Evolutionary conservation across 2,113 vertebrate species (phyloP), one percentile per base, ranked within the genome.

Genomic region (Apistogramma diplotaenia): DNA sequence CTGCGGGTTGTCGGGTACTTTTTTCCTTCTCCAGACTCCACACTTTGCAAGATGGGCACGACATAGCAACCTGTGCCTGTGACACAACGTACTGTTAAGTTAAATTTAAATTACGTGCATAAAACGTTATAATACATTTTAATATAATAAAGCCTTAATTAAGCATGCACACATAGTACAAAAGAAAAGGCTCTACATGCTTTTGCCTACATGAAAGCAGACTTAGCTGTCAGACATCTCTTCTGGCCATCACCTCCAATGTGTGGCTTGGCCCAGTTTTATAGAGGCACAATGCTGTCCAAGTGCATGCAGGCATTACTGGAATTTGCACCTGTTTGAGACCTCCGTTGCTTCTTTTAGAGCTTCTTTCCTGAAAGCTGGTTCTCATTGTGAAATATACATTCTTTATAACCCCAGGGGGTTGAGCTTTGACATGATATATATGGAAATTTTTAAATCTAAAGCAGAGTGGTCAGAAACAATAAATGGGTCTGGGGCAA

Each of bases 241-340:
- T 79, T 65, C 74, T 88, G 74, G 23, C 78, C 77, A 78, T 92
- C 89, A 59, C 37, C 74, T 81, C 72, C 53, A 85, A 53, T 4
- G 19, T 67, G 77, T 74, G 53, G 43, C 85, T 90, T 87, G 89
- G 87, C 89, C 54, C 79, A 65, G 56, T 87, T 87, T 81, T 72
- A 82, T 73, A 84, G 82, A 90, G 51, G 76, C 80, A 83, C 86
- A 90, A 54, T 71, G 60, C 62, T 74, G 62, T 90, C 87, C 72
- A 89, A 89, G 75, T 67, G 61, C 76, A 87, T 16, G 4, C 74
- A 90, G 90, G 94, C 87, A 95, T 94, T 77, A 31, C 80, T 92
- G 94, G 94, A 95, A 95, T 96, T 93, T 95, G 94, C 94, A 96
- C 94, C 94, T 95, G 94, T 93, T 93, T 55, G 65, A 92, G 82